These are phyloP conservation scores for Lumbricus terrestris DNA, from an alignment of 2,888 invertebrate genomes.

Conservation along the genomic window DNA sequence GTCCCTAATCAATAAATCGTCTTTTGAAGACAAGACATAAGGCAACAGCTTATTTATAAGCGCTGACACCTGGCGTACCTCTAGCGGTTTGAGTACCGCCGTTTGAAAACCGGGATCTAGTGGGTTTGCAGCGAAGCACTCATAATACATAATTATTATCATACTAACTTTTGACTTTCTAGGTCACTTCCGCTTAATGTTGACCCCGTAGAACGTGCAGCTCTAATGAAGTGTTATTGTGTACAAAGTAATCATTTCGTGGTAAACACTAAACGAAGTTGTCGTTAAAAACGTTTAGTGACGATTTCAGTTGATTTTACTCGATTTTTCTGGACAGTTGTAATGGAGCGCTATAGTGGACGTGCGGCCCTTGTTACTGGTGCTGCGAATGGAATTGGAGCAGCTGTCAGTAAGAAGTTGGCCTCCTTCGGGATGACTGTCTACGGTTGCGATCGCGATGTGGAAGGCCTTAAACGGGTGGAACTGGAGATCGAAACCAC, in stretches of 20 bases:
- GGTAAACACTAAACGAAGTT: not conserved
- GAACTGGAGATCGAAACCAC: not conserved
- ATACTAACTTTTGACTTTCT: not conserved
- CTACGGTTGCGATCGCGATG: not conserved
- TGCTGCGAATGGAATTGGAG: constrained; percentile 19
- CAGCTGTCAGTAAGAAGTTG: not conserved
- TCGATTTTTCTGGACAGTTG: not conserved
- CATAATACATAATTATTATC: no score
- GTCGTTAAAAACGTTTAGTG: not conserved
- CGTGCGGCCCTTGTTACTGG: constrained; percentile 18
- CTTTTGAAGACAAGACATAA: no score
- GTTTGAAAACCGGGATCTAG: no score
- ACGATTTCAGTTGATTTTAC: not conserved
- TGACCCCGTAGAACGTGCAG: no score
- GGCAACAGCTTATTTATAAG: no score
- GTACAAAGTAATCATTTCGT: not conserved
- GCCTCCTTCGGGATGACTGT: constrained; percentile 8
- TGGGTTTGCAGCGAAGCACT: no score
- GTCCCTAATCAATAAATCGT: no score
- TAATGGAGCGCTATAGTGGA: constrained; percentile 16
- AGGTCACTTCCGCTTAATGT: not conserved
- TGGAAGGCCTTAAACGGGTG: not conserved
- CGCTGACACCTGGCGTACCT: no score
- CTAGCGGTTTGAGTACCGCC: no score
- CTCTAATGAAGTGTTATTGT: no score